Conservation (phyloP, 2,113 vertebrate genomes). For the Galeopterus variegatus region DNA sequence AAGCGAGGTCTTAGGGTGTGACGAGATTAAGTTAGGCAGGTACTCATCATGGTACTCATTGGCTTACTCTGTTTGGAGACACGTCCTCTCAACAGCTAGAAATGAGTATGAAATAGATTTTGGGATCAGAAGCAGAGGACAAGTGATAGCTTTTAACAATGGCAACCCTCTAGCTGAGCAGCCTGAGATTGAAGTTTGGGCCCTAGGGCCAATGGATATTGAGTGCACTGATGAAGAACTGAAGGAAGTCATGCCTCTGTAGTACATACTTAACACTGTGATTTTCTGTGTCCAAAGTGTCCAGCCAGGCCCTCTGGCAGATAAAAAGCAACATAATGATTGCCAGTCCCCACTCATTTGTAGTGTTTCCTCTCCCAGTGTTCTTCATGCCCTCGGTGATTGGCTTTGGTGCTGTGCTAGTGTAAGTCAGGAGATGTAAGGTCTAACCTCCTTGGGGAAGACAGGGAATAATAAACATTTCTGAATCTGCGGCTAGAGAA, state of each 20-base stretch:
- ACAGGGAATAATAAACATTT: not conserved
- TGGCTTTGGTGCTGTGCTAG: not conserved
- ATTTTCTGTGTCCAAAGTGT: not conserved
- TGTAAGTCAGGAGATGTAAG: not conserved
- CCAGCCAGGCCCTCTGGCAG: accelerated
- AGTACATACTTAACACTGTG: not conserved
- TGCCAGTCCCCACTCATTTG: not conserved
- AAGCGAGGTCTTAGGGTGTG: not conserved
- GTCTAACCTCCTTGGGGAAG: not conserved
- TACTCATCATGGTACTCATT: not conserved
- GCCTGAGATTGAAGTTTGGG: not conserved
- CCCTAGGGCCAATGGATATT: accelerated
- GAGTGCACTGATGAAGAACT: not conserved
- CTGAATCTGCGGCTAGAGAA: not conserved
- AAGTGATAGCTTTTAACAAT: not conserved
- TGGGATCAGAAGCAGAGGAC: not conserved
- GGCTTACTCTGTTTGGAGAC: not conserved
- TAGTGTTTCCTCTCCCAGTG: not conserved
- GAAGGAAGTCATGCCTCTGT: not conserved
- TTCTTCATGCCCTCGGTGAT: not conserved
- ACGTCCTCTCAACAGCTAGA: not conserved
- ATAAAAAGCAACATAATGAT: not conserved
- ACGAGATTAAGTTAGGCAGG: not conserved
- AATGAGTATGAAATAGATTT: not conserved
- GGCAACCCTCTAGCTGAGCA: not conserved